phyloP scores from a whole-genome alignment of 2,797 vertebrate genomes.

The Adrianichthys oophorus region DNA sequence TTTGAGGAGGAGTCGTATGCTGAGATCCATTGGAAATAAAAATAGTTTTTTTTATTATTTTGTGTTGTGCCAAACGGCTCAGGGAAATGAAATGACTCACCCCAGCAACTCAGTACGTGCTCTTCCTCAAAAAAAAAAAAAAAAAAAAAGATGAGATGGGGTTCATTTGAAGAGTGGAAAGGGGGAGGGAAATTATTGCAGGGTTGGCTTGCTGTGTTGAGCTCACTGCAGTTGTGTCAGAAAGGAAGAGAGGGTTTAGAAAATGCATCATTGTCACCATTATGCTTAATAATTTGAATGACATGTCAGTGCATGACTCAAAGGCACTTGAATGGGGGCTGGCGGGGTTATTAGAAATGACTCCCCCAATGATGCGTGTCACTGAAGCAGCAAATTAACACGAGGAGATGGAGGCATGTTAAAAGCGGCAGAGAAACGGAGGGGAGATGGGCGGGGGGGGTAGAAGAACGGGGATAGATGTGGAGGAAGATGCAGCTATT shows the following conservation, averaged over 20 bases:
- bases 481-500: conserved; percentile 62
- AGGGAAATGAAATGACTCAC: conserved; percentile 65
- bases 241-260: conserved; percentile 59
- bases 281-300: conserved; percentile 78
- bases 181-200: conserved; percentile 1
- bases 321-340: conserved; percentile 63
- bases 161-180: conserved; percentile 40
- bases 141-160: conserved; percentile 35
- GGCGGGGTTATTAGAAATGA: conserved; percentile 76
- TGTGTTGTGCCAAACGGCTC: conserved; percentile 53
- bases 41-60: conserved; percentile 45
- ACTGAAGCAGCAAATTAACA: conserved; percentile 88
- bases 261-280: conserved; percentile 70
- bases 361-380: conserved; percentile 81
- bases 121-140: conserved; percentile 29
- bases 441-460: conserved; percentile 30
- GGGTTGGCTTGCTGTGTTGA: conserved; percentile 35
- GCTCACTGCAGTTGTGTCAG: conserved; percentile 52
- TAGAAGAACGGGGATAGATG: conserved; percentile 41
- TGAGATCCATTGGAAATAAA: conserved; percentile 53
- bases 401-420: conserved; percentile 69
- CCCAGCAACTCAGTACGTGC: conserved; percentile 55
- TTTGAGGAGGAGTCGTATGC: conserved; percentile 50
- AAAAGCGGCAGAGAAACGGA: conserved; percentile 50
- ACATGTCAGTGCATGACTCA: conserved; percentile 67